Percentiles rank a stretch among this genome's conserved stretches.
Conservation (phyloP, 2,797 vertebrate species). For the Lagorchestes hirsutus region DNA sequence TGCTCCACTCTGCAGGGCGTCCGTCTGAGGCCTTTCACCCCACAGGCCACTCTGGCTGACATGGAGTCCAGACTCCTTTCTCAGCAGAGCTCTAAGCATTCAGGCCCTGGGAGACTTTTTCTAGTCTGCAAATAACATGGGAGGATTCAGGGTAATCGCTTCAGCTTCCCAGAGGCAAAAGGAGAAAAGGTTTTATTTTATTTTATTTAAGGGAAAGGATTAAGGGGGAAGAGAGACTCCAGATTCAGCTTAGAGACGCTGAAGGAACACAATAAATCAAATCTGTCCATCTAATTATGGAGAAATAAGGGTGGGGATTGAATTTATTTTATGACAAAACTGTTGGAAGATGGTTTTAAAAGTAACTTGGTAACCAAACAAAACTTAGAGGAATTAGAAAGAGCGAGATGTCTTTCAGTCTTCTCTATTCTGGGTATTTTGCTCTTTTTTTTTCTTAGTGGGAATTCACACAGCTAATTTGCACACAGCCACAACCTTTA, state of each 20-base stretch:
- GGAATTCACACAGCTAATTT: neutral
- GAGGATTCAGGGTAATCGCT: constrained; percentile 69
- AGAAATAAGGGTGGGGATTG: neutral
- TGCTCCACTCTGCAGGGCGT: constrained; percentile 1
- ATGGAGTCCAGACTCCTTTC: neutral
- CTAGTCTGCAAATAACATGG: constrained; percentile 62
- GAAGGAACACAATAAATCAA: constrained; percentile 64
- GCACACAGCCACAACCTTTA: constrained; percentile 5
- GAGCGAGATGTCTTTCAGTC: constrained; percentile 6
- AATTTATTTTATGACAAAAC: constrained; percentile 31
- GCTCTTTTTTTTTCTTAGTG: constrained; percentile 19
- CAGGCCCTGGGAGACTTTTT: constrained; percentile 65
- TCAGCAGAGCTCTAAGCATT: constrained; percentile 42
- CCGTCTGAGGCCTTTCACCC: constrained; percentile 46
- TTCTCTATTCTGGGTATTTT: neutral
- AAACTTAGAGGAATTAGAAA: constrained; percentile 17
- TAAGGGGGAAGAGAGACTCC: constrained; percentile 55
- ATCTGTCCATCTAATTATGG: constrained; percentile 32
- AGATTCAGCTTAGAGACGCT: constrained; percentile 55
- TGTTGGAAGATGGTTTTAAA: constrained; percentile 28
- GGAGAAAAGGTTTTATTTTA: constrained; percentile 6
- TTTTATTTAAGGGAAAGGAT: constrained; percentile 64
- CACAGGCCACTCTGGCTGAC: rapidly evolving
- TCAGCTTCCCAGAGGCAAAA: constrained; percentile 64
- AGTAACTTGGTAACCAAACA: constrained; percentile 29